A percentile compares a stretch with the other conserved stretches of the same genome.
phyloP scores from a whole-genome alignment of 2,888 invertebrate species.

The Conistra vaccinii region DNA sequence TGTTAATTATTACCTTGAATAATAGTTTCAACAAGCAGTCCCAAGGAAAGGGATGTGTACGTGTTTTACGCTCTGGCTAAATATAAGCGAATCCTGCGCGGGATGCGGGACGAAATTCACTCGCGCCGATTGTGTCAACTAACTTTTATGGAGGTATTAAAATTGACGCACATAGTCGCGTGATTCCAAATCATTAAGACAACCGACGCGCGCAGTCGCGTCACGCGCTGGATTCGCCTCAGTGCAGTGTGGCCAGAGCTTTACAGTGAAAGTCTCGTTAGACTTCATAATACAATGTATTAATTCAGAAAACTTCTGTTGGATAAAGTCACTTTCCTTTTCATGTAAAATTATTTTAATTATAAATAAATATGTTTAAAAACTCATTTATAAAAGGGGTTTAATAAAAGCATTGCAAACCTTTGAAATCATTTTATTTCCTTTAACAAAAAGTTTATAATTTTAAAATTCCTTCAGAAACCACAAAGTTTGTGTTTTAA shows the following conservation, averaged over 20 bases:
- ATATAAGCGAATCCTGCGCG: not conserved
- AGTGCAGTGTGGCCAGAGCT: not conserved
- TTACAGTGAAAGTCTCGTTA: not conserved
- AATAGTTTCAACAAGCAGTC: not conserved
- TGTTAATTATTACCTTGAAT: not conserved
- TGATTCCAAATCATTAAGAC: not conserved
- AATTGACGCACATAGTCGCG: not conserved
- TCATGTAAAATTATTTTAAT: conserved; percentile 8
- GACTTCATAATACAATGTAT: not conserved
- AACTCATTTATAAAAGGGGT: conserved; percentile 6
- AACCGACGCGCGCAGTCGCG: no score
- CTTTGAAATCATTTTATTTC: conserved; percentile 59
- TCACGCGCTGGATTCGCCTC: not conserved
- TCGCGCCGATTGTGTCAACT: not conserved
- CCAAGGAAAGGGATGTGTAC: not conserved
- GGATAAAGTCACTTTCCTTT: no score
- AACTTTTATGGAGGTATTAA: not conserved
- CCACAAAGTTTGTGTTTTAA: conserved; percentile 2
- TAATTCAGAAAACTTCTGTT: not conserved
- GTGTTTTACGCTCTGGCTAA: no score
- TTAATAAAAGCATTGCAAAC: conserved; percentile 52
- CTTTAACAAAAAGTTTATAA: conserved; percentile 41
- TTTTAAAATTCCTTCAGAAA: conserved; percentile 36
- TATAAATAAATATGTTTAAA: conserved; percentile 5
- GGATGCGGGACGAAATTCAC: not conserved